A percentile compares a stretch with the other conserved stretches of the same genome.
Evolutionary conservation across 2,113 vertebrate species (phyloP).

Genomic region (Podilymbus podiceps): DNA sequence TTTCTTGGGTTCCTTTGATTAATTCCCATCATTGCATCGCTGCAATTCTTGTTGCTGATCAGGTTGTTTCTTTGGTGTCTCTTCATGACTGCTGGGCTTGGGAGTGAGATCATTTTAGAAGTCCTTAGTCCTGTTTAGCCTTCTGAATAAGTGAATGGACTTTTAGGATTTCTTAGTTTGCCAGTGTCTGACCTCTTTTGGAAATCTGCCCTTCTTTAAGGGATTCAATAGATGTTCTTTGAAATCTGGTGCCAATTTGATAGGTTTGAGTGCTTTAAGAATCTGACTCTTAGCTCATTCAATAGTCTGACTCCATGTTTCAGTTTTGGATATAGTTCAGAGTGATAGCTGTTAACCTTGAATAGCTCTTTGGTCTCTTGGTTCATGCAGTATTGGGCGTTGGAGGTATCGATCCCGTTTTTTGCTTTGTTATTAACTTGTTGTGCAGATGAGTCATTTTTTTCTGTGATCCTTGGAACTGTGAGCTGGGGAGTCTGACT

Average conservation of each 20-base stretch:
- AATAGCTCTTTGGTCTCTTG: not conserved
- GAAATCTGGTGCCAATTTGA: conserved; percentile 4
- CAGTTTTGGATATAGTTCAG: not conserved
- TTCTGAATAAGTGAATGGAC: not conserved
- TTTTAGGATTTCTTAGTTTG: not conserved
- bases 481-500: not conserved
- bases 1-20: not conserved
- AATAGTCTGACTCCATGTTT: conserved; percentile 26
- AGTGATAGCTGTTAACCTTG: not conserved
- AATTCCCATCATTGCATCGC: not conserved
- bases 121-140: not conserved
- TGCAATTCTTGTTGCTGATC: not conserved
- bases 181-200: not conserved
- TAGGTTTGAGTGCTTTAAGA: not conserved
- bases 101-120: not conserved
- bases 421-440: not conserved
- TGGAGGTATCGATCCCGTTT: not conserved
- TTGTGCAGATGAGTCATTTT: not conserved
- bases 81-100: rapidly evolving
- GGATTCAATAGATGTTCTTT: not conserved
- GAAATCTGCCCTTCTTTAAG: not conserved
- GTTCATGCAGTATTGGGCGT: not conserved
- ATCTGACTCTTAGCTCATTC: not conserved
- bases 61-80: not conserved
- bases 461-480: not conserved